Conservation (phyloP, 2,113 vertebrate species). For the Aspidoscelis tigris region DNA sequence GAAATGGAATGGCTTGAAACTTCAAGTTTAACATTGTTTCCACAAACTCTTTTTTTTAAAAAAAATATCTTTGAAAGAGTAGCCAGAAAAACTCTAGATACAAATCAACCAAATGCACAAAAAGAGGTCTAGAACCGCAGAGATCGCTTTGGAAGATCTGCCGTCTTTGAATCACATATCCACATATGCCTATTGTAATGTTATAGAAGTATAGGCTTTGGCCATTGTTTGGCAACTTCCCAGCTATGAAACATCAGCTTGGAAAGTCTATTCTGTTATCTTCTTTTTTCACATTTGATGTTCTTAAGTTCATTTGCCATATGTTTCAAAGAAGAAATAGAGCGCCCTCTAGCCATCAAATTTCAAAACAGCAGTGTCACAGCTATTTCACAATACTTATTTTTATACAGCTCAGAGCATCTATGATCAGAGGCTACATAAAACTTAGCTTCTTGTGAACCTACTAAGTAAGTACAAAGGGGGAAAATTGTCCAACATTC, state of each 20-base stretch:
- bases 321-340: constrained; percentile 66
- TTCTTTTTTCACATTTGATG: constrained; percentile 47
- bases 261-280: constrained; percentile 9
- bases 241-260: constrained; percentile 1
- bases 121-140: not conserved
- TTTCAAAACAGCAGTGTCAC: constrained; percentile 46
- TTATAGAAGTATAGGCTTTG: not conserved
- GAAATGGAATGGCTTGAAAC: not conserved
- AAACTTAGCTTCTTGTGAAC: constrained; percentile 59
- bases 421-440: constrained; percentile 53
- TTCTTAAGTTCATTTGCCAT: not conserved
- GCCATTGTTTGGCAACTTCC: constrained; percentile 3
- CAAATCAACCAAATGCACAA: not conserved
- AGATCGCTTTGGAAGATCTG: constrained; percentile 2
- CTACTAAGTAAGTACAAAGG: constrained; percentile 45
- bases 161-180: not conserved
- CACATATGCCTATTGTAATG: not conserved
- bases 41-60: not conserved
- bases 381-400: constrained; percentile 50
- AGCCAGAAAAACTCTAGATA: not conserved
- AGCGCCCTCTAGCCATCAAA: constrained; percentile 71
- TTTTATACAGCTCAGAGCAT: constrained; percentile 70
- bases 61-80: not conserved
- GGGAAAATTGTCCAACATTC: constrained; percentile 53
- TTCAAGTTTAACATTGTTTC: not conserved